Evolutionary conservation across 2,797 vertebrate species (phyloP).

Genomic region (Eospalax fontanierii): DNA sequence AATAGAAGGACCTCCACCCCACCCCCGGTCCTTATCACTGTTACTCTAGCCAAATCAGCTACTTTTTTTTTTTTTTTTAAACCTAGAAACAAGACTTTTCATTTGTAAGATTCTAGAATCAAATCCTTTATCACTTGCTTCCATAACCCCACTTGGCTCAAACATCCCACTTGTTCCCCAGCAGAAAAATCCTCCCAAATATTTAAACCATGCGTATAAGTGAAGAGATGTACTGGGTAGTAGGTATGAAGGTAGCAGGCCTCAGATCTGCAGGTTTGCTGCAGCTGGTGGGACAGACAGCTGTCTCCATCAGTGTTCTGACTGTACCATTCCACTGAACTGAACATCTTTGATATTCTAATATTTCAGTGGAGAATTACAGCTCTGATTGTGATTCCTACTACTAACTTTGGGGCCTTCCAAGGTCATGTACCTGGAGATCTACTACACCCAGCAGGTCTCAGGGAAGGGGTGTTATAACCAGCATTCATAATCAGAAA

Average conservation of each 20-base stretch:
- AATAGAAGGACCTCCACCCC: too few relatives aligned
- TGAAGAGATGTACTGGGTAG: too few relatives aligned
- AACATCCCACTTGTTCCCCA: neutral
- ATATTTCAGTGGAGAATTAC: neutral
- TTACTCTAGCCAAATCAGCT: neutral
- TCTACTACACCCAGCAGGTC: too few relatives aligned
- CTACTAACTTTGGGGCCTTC: neutral
- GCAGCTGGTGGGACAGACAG: neutral
- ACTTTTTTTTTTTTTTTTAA: neutral
- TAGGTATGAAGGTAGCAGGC: neutral
- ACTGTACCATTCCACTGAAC: neutral
- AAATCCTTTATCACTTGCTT: neutral
- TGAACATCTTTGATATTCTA: neutral
- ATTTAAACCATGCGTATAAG: neutral
- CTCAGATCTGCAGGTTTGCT: fast-evolving
- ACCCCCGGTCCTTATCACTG: neutral
- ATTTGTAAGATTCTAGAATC: neutral
- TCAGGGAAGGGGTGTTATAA: neutral
- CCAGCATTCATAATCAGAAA: neutral
- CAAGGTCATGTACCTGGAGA: neutral
- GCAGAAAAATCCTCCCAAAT: neutral
- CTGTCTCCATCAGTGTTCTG: neutral
- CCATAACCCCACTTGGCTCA: neutral
- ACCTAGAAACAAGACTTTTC: neutral
- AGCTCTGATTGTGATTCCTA: neutral